Base-by-base conservation (phyloP, 2,888 invertebrate species). In the Dusona sp. region DNA sequence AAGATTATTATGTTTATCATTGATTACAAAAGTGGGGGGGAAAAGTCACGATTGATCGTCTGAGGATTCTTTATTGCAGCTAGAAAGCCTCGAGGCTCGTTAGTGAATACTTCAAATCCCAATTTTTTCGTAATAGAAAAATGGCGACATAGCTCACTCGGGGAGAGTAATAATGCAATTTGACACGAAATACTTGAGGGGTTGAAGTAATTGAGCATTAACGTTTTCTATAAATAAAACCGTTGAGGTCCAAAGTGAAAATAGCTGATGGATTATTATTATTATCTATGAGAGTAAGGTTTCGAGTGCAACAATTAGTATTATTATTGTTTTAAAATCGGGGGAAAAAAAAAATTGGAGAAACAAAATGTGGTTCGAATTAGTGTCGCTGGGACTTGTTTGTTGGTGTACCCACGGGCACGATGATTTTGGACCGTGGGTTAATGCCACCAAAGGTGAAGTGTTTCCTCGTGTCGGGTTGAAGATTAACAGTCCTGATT, bases 381-480 rank as follows among this genome's bases (percentile, higher is more conserved):
- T 80, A 8, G 19, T 84, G 0, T 65, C 36, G 1, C 7, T 70
- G 36, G 36, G 51, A 25, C 36, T 84, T 45, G 67, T 13, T 22
- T 68, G 33, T 38, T 70, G 38, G 3, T 22, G 70, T 13, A 25
- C 64, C 11, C 75, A 81, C 22, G 88, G 90, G 89, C 91, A 92
- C 75, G 93, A 94, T 6, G 92, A 95, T 61, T 93, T 95, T 19
- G 96, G 96, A 0, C 95, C 96, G 0, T 93, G 91, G 91, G 95
- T 95, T 19, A 94, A 93, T 0, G 94, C 96, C 0, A 96, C 96
- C 0, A 94, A 95, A 85, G 97, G 97, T 0, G 95, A 96, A 92
- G 95, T 96, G 0, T 97, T 97, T 97, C 97, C 97, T 0, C 94
- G 95, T 90, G 97, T 97, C 0, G 95, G 95, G 86, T 89, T 94